Percentiles rank a stretch among this genome's conserved stretches.
These are phyloP conservation scores for Fukomys damarensis DNA, from an alignment of 2,113 vertebrate species.

Conservation along the genomic window DNA sequence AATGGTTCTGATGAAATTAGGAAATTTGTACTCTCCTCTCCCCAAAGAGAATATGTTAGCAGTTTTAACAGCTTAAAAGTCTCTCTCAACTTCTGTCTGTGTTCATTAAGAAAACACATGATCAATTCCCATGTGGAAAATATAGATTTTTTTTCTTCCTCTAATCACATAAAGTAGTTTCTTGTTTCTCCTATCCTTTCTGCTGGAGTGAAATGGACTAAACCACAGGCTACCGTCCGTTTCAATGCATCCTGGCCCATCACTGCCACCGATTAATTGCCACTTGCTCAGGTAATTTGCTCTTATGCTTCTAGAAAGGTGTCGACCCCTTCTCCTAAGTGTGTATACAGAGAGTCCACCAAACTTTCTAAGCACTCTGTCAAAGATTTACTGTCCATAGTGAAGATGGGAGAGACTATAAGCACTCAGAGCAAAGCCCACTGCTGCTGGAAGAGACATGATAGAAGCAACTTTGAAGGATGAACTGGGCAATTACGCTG, in stretches of 20 bases:
- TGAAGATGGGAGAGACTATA: not conserved
- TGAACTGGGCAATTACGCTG: not conserved
- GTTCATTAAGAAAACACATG: constrained; percentile 72
- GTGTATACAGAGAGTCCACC: not conserved
- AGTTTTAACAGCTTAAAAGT: constrained; percentile 77
- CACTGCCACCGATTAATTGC: constrained; percentile 16
- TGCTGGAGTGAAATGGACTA: constrained; percentile 26
- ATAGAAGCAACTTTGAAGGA: constrained; percentile 13
- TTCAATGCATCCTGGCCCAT: not conserved
- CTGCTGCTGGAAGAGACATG: not conserved
- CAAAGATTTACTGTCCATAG: constrained; percentile 37
- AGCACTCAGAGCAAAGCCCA: not conserved
- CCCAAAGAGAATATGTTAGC: constrained; percentile 71
- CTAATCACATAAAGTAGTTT: constrained; percentile 72
- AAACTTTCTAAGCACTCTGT: constrained; percentile 48
- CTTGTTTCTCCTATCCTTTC: constrained; percentile 58
- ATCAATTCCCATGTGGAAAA: constrained; percentile 71
- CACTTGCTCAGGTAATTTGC: constrained; percentile 50
- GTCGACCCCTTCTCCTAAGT: constrained; percentile 46
- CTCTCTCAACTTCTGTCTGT: constrained; percentile 58
- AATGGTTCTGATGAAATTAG: constrained; percentile 80
- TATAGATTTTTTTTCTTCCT: constrained; percentile 67
- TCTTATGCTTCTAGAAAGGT: constrained; percentile 33
- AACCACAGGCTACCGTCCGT: constrained; percentile 50
- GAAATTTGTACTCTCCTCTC: constrained; percentile 75